phyloP scores from a whole-genome alignment of 2,113 vertebrate genomes.

The Pachyramphus minor region DNA sequence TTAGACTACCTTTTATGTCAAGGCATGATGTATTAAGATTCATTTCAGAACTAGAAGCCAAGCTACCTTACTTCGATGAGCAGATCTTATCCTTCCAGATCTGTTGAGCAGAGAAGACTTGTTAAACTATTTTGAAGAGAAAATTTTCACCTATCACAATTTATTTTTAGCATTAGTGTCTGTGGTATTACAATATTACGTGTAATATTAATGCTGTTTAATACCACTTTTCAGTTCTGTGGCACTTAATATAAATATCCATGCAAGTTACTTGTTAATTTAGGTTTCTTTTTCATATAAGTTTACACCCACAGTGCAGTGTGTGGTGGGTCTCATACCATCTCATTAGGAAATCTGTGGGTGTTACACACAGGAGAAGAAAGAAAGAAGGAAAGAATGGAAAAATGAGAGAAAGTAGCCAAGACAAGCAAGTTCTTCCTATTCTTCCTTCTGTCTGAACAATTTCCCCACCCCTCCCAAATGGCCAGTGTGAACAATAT shows the following conservation, averaged over 20 bases:
- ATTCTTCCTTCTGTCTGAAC: conserved; percentile 72
- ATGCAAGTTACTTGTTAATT: background rate
- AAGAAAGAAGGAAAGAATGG: conserved; percentile 58
- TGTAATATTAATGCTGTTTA: background rate
- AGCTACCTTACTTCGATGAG: background rate
- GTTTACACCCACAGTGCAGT: conserved; percentile 42
- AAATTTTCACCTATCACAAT: background rate
- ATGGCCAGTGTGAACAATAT: conserved; percentile 13
- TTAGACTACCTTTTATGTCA: background rate
- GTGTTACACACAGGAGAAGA: conserved; percentile 66
- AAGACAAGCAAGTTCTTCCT: conserved; percentile 79
- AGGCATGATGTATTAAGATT: background rate
- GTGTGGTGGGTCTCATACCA: conserved; percentile 62
- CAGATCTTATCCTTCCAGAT: background rate
- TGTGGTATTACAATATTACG: background rate
- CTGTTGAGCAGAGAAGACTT: background rate
- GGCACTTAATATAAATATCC: background rate
- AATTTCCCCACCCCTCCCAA: conserved; percentile 62
- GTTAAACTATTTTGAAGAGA: background rate
- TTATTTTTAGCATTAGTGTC: background rate
- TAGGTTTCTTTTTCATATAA: conserved; percentile 23
- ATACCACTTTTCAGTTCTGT: background rate
- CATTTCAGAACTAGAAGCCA: background rate
- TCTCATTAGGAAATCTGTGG: conserved; percentile 71
- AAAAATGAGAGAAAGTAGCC: conserved; percentile 69